These are phyloP conservation scores for Passer montanus DNA, from an alignment of 2,113 vertebrate species.

Conservation along the genomic window DNA sequence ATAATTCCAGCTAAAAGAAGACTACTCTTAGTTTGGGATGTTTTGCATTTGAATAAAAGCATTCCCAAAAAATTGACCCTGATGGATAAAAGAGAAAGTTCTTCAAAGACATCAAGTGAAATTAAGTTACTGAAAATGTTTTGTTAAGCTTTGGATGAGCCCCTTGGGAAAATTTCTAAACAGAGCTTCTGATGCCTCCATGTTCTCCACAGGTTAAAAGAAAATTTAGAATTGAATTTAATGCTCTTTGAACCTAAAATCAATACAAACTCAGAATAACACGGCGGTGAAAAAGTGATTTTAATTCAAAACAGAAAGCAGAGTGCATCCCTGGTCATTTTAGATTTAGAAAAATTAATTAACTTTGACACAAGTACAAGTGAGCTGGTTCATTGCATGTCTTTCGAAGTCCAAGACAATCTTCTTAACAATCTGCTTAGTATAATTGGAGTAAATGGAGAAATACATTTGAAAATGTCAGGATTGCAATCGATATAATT, in stretches of 20 bases:
- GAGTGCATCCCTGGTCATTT: conserved; percentile 33
- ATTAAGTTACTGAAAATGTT: conserved; percentile 29
- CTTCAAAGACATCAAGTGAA: background rate
- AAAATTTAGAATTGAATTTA: conserved; percentile 51
- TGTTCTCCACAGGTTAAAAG: conserved; percentile 28
- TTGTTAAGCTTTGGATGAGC: background rate
- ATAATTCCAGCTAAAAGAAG: background rate
- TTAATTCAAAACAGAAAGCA: conserved; percentile 57
- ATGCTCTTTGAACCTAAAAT: conserved; percentile 52
- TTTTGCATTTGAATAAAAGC: background rate
- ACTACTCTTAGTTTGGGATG: background rate
- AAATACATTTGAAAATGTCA: conserved; percentile 52
- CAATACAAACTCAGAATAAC: conserved; percentile 37
- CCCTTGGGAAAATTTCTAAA: conserved; percentile 9
- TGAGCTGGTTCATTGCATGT: background rate
- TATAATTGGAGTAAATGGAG: conserved; percentile 47
- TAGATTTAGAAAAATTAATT: conserved; percentile 57
- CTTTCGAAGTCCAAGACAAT: conserved; percentile 42
- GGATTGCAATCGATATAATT: conserved; percentile 34
- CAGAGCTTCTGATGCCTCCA: background rate
- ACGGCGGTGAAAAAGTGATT: conserved; percentile 30
- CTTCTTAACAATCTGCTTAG: conserved; percentile 34
- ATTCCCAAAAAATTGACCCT: background rate
- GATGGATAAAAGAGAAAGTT: background rate
- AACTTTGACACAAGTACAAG: conserved; percentile 50